Base-by-base conservation (phyloP, 2,888 invertebrate species). In the Parascotia fuliginaria region DNA sequence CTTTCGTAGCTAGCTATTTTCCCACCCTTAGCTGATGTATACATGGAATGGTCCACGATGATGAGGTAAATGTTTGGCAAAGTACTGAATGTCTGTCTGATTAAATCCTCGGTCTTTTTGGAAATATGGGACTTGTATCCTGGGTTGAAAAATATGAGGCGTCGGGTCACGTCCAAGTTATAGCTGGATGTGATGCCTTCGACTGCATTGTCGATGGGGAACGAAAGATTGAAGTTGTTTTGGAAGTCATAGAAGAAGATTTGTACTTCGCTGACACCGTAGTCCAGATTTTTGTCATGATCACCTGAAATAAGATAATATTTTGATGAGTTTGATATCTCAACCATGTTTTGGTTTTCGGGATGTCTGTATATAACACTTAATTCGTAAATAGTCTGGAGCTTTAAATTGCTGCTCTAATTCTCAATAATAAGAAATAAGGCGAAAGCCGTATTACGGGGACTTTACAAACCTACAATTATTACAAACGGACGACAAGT, bases 241-340 rank as follows among this genome's bases (percentile, higher is more conserved):
- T 85, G 73, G 72, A 92, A 91, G 59, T 92, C 92, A 63, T 91
- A 90, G 66, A 91, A 81, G 64, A 79, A 90, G 0, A 90, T 73
- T 51, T 81, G 74, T 0, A 82, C 67, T 39, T 81, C 81, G 47
- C 83, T 83, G 45, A 90, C 79, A 42, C 84, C 83, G 3, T 78
- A 65, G 48, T 83, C 65, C n/a, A 79, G 55, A 0, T 68, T 70
- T 57, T 81, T 85, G 62, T 81, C 79, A 60, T 89, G 89, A 40
- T 89, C 81, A 75, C 91, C 91, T 92, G 86, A 1, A 81, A 65
- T 24, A 9, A 13, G 11, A 11, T 4, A 22, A 5, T 6, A 12
- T n/a, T 6, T 32, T 27, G 1, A 12, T 40, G 14, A 24, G 14
- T 13, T 37, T 14, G 2, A 9, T 13, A 4, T 33, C 14, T 33